Conservation (phyloP, 2,888 invertebrate genomes). For the Glaucopsyche alexis region DNA sequence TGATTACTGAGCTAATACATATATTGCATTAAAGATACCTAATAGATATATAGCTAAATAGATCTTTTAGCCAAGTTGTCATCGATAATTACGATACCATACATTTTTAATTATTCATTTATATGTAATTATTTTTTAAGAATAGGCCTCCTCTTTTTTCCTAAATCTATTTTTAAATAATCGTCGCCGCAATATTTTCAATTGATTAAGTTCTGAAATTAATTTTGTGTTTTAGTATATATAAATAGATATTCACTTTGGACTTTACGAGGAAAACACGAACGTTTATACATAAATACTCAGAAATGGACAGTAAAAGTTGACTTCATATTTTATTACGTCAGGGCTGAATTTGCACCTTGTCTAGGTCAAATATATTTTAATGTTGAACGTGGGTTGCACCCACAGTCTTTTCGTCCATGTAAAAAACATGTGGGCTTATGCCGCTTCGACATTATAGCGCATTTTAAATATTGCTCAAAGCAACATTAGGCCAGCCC, state of each 20-base stretch:
- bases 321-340: slow-evolving; percentile 44
- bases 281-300: not conserved
- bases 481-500: slow-evolving; percentile 52
- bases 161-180: too few species aligned
- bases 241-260: not conserved
- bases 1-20: too few species aligned
- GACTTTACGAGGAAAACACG: not conserved
- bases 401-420: slow-evolving; percentile 53
- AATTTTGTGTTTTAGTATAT: not conserved
- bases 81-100: too few species aligned
- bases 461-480: slow-evolving; percentile 36
- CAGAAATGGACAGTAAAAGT: slow-evolving; percentile 15
- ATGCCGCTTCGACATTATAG: slow-evolving; percentile 32
- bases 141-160: too few species aligned
- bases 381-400: slow-evolving; percentile 61
- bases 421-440: slow-evolving; percentile 64
- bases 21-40: too few species aligned
- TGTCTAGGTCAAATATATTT: slow-evolving; percentile 56
- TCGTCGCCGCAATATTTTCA: too few species aligned
- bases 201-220: not conserved
- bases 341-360: slow-evolving; percentile 54
- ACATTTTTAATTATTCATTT: too few species aligned
- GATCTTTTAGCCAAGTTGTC: too few species aligned
- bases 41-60: too few species aligned
- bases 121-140: too few species aligned